Evolutionary conservation across 2,888 invertebrate genomes (phyloP), one percentile per base, ranked within the genome.

Genomic region (Rhorus exstirpatorius): DNA sequence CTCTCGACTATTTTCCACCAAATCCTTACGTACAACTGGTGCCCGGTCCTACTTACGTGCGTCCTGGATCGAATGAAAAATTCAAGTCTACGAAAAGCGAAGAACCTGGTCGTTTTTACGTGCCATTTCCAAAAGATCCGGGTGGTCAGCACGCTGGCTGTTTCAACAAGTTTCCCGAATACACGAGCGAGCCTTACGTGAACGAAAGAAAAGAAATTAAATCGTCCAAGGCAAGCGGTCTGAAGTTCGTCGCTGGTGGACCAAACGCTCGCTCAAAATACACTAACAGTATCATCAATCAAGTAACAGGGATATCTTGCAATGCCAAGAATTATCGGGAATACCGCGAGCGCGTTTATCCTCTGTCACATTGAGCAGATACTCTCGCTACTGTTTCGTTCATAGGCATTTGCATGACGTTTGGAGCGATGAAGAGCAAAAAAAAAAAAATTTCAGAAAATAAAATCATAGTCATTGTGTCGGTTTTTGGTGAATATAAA

Each of bases 101-200:
- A 8, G 83, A 79, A 7, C 41, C 81, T 0, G 80, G 74, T 31
- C 74, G 61, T 44, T 86, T 90, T 83, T 88, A 87, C 75, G 84
- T 89, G n/a, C 87, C 87, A 6, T 92, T 90, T 21, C 91, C 90
- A 6, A 90, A 89, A 71, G 83, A 92, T 86, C 89, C 88, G 21
- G 92, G 92, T 1, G 93, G 93, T 31, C 91, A 88, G 77, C 90
- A 93, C 72, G 92, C 87, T 7, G 94, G 94, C 4, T 91, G 93
- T 76, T 93, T 94, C 84, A 81, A 84, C 51, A 90, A 90, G 83
- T 93, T 90, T 80, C 93, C 93, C 0, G 78, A 72, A 41, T 90
- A 92, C 81, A 79, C 83, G 26, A 84, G 85, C 49, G 87, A 89
- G 6, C 89, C 88, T 35, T 90, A 90, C 65, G 65, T 74, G 24